Evolutionary conservation across 2,113 vertebrate species (phyloP).

Genomic region (Aythya baeri): DNA sequence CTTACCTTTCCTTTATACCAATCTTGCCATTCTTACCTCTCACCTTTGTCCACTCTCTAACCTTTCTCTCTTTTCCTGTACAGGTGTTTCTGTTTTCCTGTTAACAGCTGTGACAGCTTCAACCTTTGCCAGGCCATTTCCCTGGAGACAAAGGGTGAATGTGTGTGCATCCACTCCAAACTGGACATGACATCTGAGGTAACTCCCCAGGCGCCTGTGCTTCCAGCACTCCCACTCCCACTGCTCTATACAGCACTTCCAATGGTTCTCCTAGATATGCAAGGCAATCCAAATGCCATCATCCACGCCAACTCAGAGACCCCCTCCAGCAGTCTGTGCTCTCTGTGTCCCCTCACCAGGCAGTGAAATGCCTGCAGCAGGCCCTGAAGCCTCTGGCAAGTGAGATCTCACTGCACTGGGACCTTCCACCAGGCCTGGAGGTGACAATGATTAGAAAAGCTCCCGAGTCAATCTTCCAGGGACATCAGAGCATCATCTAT

Average conservation of each 20-base stretch:
- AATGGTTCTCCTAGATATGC: neutral
- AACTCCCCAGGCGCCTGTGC: neutral
- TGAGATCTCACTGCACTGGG: neutral
- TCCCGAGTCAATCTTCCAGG: neutral
- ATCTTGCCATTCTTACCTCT: neutral
- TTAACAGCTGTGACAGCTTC: neutral
- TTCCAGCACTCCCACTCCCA: neutral
- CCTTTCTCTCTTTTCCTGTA: neutral
- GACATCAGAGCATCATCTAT: neutral
- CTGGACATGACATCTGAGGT: neutral
- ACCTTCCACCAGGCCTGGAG: neutral
- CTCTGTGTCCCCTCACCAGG: neutral
- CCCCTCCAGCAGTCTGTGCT: neutral
- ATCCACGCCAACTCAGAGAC: neutral
- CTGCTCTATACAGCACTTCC: neutral
- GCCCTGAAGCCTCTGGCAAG: neutral
- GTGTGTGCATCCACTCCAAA: neutral
- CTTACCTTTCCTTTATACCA: neutral
- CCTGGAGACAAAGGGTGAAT: neutral
- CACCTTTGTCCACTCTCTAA: neutral
- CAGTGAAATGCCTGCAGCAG: neutral
- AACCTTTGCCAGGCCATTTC: neutral
- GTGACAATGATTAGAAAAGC: neutral
- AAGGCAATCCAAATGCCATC: neutral
- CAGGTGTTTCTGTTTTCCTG: slow-evolving; percentile 20